A percentile compares a stretch with the other conserved stretches of the same genome.
These are phyloP conservation scores for Dermatemys mawii DNA, from an alignment of 2,113 vertebrate genomes.

Conservation along the genomic window DNA sequence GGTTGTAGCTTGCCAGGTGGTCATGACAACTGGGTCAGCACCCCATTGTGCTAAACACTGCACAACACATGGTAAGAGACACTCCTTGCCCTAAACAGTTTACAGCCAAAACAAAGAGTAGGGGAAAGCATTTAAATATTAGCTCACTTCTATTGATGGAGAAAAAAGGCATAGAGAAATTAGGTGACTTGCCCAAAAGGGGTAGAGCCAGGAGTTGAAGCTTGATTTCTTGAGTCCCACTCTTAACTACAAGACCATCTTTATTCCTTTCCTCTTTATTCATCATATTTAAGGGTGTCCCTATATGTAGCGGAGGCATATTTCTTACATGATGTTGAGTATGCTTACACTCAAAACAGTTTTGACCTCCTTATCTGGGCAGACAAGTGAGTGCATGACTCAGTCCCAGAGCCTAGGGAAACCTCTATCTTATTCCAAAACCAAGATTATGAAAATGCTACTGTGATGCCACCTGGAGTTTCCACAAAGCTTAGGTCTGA, in stretches of 20 bases:
- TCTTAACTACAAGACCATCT: not conserved
- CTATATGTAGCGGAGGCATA: not conserved
- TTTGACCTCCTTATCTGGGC: not conserved
- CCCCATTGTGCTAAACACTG: not conserved
- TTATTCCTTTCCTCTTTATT: not conserved
- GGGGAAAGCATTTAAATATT: not conserved
- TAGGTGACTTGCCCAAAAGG: not conserved
- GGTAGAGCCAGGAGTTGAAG: not conserved
- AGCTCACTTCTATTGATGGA: not conserved
- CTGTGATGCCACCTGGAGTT: conserved; percentile 15
- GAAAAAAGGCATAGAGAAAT: not conserved
- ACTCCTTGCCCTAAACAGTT: not conserved
- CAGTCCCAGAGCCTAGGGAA: not conserved
- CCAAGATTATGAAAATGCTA: not conserved
- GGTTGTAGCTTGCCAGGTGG: not conserved
- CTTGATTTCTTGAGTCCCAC: fast-evolving
- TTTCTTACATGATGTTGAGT: fast-evolving
- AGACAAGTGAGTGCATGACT: not conserved
- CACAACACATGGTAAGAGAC: fast-evolving
- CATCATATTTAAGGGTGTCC: not conserved
- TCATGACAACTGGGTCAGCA: not conserved
- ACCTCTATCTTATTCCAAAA: not conserved
- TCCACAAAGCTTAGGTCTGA: not conserved
- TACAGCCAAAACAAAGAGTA: not conserved
- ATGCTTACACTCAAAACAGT: not conserved